Evolutionary conservation across 2,113 vertebrate genomes (phyloP).

Genomic region (Catharus fuscescens): DNA sequence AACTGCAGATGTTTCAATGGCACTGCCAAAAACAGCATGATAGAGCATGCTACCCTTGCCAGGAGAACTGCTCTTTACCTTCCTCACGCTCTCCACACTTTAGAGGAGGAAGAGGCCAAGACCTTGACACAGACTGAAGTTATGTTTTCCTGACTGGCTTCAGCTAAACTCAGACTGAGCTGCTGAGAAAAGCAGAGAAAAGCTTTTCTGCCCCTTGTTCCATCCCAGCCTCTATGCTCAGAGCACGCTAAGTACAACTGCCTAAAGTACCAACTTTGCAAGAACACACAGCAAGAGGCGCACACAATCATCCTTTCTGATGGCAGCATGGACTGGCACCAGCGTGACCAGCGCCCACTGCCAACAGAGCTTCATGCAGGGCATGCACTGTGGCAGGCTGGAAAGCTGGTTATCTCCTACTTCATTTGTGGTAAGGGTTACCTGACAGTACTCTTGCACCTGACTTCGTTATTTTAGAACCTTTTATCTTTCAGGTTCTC

Average conservation of each 20-base stretch:
- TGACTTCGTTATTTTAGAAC: neutral
- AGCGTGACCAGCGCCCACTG: neutral
- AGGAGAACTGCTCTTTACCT: neutral
- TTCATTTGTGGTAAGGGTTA: neutral
- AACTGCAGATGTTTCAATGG: conserved; percentile 26
- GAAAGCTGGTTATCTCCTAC: neutral
- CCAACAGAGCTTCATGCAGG: neutral
- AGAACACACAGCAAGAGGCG: rapidly evolving
- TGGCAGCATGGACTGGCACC: neutral
- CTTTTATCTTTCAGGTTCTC: neutral
- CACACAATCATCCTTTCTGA: neutral
- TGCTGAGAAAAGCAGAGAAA: neutral
- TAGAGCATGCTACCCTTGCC: neutral
- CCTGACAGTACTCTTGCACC: neutral
- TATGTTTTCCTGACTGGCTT: neutral
- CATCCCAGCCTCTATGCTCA: rapidly evolving
- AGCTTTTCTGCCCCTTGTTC: neutral
- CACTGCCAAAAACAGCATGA: neutral
- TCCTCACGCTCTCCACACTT: neutral
- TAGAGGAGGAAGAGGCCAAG: neutral
- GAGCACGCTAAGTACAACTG: neutral
- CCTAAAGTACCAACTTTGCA: neutral
- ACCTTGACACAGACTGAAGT: neutral
- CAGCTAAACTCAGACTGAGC: neutral
- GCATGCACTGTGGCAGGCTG: rapidly evolving